Base-by-base conservation (phyloP, 37 sponge, comb jelly and placozoan species). In the Eunapius fragilis region DNA sequence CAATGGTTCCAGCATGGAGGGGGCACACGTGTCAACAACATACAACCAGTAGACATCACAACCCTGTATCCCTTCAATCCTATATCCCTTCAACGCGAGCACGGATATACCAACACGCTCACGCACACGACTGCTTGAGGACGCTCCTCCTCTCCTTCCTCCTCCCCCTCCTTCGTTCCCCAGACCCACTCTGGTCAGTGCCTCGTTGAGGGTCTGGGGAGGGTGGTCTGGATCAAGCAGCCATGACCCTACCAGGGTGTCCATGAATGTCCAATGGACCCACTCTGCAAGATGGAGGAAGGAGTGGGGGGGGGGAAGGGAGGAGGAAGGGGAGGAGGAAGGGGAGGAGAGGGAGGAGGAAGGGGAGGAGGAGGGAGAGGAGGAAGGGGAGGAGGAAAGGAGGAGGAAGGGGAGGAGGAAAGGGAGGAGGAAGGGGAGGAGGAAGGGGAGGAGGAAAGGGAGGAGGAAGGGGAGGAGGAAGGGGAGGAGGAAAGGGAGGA, bases 221-320 rank as follows among this genome's bases (percentile, higher is more conserved):
- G 87, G 79, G 67, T 89, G 72, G 31, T 93, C 94, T 36, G 90
- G 83, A 74, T 89, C 87, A 0, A 93, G 90, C 3, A 93, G 77
- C 87, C 88, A 93, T 36, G 78, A 79, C 27, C 80, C 94, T 30
- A 93, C 47, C 25, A 27, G 37, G 2, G 72, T 68, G 71, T 93
- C 94, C 76, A 93, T 30, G 36, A 75, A 28, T 3, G 47, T 67
- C 94, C 94, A 93, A 9, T 68, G 28, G 2, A 67, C 26, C 69
- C 75, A 88, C 36, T 78, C 93, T 86, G 33, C 4, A 45, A 45
- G 47, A 45, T 9, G 70, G 28, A 31, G 37, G 70, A 58, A 4
- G 36, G 67, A 28, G 81, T 69, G 34, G 31, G 81, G 68, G 23
- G 69, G 22, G 23, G 81, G 69, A 30, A 3, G 25, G 24, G 2